Evolutionary conservation across 2,113 vertebrate species (phyloP).

Genomic region (Ifrita kowaldi): DNA sequence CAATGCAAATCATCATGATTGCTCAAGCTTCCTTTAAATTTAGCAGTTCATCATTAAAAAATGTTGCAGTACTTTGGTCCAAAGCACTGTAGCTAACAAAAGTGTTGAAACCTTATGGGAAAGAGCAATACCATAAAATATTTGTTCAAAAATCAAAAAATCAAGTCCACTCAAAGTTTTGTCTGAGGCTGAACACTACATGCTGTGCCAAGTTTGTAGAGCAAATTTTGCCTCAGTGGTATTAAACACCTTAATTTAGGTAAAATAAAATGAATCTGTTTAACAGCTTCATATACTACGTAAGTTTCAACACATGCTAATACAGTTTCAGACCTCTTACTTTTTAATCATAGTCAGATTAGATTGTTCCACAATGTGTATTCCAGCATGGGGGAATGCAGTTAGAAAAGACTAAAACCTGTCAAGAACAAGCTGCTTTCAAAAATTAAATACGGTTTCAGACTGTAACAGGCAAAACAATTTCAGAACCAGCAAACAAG

Average conservation of each 20-base stretch:
- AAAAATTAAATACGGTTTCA: neutral
- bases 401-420: neutral
- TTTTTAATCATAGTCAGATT: neutral
- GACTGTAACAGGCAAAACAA: neutral
- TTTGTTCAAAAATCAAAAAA: neutral
- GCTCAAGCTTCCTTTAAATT: neutral
- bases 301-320: neutral
- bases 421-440: neutral
- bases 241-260: neutral
- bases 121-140: neutral
- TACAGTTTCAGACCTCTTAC: neutral
- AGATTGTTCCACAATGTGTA: neutral
- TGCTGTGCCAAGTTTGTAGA: neutral
- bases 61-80: neutral
- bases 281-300: rapidly evolving
- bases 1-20: neutral
- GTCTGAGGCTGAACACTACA: neutral
- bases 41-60: neutral
- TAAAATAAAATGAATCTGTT: neutral
- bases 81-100: neutral
- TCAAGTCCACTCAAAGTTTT: neutral
- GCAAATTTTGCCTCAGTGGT: neutral
- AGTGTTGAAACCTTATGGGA: neutral
- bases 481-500: neutral
- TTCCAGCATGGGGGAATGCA: neutral